Evolutionary conservation across 2,113 vertebrate genomes (phyloP).

Genomic region (Pristiophorus japonicus): DNA sequence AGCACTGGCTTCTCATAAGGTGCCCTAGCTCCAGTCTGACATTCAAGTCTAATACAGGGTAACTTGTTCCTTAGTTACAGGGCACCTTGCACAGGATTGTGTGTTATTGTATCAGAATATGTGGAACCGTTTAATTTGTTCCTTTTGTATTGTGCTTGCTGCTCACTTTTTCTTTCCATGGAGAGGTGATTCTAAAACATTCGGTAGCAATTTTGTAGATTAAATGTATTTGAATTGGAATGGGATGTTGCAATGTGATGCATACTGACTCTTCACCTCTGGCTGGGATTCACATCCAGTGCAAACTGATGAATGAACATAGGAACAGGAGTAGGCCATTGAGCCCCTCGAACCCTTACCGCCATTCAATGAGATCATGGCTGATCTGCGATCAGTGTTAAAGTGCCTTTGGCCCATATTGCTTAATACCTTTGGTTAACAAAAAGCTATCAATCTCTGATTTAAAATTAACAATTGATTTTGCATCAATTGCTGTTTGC

Average conservation of each 20-base stretch:
- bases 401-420: too few species aligned
- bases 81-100: neutral
- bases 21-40: neutral
- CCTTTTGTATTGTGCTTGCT: neutral
- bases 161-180: neutral
- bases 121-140: neutral
- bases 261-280: neutral
- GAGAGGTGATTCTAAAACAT: neutral
- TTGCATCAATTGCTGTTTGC: too few species aligned
- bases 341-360: too few species aligned
- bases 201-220: neutral
- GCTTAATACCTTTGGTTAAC: too few species aligned
- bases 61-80: neutral
- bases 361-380: too few species aligned
- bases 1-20: neutral
- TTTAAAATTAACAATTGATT: too few species aligned
- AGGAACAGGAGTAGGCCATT: too few species aligned
- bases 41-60: neutral
- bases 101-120: neutral
- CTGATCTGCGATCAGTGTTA: too few species aligned
- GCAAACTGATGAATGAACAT: neutral
- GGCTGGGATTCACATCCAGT: neutral
- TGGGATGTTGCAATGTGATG: neutral
- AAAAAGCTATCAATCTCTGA: too few species aligned
- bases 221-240: neutral